Evolutionary conservation across 2,888 invertebrate genomes (phyloP).

Genomic region (Lycocerus yunnanus): DNA sequence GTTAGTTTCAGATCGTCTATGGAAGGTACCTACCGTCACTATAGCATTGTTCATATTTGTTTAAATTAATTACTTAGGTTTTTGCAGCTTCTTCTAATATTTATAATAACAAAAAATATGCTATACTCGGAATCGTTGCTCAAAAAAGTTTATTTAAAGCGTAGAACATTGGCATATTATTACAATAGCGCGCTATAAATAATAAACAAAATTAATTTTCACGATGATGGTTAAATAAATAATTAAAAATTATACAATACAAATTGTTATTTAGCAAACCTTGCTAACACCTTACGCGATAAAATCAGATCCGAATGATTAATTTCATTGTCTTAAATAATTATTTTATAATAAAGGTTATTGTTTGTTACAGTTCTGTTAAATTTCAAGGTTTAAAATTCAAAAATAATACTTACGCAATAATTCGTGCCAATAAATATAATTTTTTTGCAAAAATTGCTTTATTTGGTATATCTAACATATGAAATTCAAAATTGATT

Average conservation of each 20-base stretch:
- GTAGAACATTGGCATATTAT: not conserved
- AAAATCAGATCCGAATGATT: not conserved
- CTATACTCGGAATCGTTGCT: not conserved
- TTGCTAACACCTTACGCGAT: constrained; percentile 1
- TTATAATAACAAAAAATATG: not conserved
- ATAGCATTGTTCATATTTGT: too few relatives aligned
- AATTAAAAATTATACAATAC: not conserved
- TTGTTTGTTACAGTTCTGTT: not conserved
- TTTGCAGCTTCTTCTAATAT: not conserved
- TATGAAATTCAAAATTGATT: not conserved
- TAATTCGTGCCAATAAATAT: not conserved
- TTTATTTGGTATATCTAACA: not conserved
- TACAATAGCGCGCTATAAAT: not conserved
- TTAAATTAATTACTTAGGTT: not conserved
- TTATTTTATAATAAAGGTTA: not conserved
- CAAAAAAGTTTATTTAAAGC: not conserved
- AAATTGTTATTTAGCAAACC: constrained; percentile 1
- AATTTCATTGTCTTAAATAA: not conserved
- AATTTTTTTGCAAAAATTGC: not conserved
- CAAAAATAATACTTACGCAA: not conserved
- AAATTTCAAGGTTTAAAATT: not conserved
- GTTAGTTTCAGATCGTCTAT: not conserved
- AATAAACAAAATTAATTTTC: not conserved
- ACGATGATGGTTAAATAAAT: not conserved
- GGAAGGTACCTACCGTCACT: not conserved